phyloP scores from a whole-genome alignment of 2,113 vertebrate species.

The Microcebus ravelobensis region DNA sequence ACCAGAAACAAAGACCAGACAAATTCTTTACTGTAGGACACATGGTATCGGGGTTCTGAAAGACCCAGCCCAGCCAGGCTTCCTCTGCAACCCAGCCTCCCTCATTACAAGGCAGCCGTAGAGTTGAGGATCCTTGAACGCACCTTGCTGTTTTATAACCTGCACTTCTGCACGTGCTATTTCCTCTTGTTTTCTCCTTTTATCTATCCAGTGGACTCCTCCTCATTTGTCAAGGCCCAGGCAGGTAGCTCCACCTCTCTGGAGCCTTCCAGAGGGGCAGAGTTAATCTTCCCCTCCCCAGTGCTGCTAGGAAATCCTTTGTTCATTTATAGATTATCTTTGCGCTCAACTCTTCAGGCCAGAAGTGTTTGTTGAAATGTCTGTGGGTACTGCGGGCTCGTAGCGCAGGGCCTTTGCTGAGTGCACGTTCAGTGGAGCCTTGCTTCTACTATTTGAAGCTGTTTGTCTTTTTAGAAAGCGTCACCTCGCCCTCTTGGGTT shows the following conservation, averaged over 20 bases:
- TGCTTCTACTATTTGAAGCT: not conserved
- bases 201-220: not conserved
- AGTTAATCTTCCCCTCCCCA: not conserved
- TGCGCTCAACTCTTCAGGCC: not conserved
- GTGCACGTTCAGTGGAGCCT: not conserved
- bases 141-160: not conserved
- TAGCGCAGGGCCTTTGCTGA: not conserved
- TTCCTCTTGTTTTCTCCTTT: not conserved
- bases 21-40: not conserved
- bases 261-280: not conserved
- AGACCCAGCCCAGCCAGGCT: not conserved
- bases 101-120: not conserved
- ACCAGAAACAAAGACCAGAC: not conserved
- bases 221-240: not conserved
- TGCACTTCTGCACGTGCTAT: not conserved
- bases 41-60: not conserved
- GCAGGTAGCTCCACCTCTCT: not conserved
- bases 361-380: not conserved
- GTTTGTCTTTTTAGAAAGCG: not conserved
- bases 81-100: not conserved
- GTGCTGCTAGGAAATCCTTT: no score
- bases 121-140: not conserved
- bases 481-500: not conserved
- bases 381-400: fast-evolving
- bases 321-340: not conserved